These are phyloP conservation scores for Chaitophorus viminalis DNA, from an alignment of 2,888 invertebrate genomes.

Conservation along the genomic window DNA sequence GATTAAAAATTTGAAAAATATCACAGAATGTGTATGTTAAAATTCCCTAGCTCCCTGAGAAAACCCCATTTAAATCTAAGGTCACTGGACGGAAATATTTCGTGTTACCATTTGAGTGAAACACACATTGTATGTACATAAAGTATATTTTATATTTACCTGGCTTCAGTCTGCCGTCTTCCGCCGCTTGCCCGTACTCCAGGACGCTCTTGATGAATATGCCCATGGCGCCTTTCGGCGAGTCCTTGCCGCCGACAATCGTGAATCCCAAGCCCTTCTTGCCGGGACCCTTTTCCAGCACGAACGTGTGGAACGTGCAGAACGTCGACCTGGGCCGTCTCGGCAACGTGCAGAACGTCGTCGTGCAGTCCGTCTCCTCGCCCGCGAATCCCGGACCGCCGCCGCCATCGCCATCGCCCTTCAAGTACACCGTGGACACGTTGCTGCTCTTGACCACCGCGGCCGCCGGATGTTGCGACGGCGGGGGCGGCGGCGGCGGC, in stretches of 20 bases:
- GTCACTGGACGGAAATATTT: too few species aligned
- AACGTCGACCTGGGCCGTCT: slow-evolving; percentile 76
- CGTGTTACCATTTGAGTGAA: too few species aligned
- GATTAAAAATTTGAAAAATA: too few species aligned
- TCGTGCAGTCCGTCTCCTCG: slow-evolving; percentile 65
- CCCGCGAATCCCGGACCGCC: not conserved
- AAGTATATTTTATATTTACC: too few species aligned
- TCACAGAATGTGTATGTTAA: too few species aligned
- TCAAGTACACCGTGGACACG: slow-evolving; percentile 60
- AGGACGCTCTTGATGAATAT: slow-evolving; percentile 89
- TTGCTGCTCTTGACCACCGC: slow-evolving; percentile 56
- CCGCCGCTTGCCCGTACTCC: slow-evolving; percentile 83
- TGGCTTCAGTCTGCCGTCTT: slow-evolving; percentile 83
- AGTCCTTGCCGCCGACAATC: slow-evolving; percentile 87
- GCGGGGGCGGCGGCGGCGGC: slow-evolving; percentile 21
- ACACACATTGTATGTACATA: too few species aligned
- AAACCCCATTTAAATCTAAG: too few species aligned
- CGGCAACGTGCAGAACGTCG: slow-evolving; percentile 80
- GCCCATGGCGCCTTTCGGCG: slow-evolving; percentile 84
- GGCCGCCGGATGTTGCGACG: not conserved
- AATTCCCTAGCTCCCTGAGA: too few species aligned
- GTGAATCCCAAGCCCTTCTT: slow-evolving; percentile 90
- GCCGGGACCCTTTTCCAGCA: slow-evolving; percentile 82
- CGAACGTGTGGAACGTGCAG: slow-evolving; percentile 78
- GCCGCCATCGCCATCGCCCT: slow-evolving; percentile 57